These are phyloP conservation scores for Lipotes vexillifer DNA, from an alignment of 2,113 vertebrate species.

Conservation along the genomic window DNA sequence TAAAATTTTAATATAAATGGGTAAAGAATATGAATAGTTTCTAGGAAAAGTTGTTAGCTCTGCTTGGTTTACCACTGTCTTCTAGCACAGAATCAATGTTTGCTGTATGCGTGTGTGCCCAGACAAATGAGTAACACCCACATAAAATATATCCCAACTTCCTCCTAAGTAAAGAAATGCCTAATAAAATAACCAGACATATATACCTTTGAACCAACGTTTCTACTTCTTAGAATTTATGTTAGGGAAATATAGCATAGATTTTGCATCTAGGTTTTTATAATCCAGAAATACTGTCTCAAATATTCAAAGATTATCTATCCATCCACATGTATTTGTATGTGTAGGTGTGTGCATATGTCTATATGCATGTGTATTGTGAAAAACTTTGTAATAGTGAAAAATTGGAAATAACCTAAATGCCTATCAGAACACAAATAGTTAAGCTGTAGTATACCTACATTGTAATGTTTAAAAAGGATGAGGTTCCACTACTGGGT, in stretches of 20 bases:
- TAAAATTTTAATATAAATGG: not conserved
- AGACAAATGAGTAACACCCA: not conserved
- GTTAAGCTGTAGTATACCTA: not conserved
- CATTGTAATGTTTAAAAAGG: not conserved
- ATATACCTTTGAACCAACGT: not conserved
- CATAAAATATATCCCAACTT: not conserved
- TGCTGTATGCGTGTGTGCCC: accelerated
- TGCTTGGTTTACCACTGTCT: not conserved
- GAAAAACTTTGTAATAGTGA: not conserved
- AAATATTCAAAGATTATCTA: not conserved
- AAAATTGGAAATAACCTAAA: not conserved
- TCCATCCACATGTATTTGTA: not conserved
- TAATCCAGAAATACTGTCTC: not conserved
- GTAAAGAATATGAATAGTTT: not conserved
- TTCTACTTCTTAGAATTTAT: not conserved
- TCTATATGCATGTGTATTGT: not conserved
- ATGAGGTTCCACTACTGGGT: not conserved
- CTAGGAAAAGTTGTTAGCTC: not conserved
- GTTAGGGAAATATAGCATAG: not conserved
- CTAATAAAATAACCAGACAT: not conserved
- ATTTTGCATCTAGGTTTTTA: not conserved
- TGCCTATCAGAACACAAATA: not conserved
- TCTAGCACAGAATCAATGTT: not conserved
- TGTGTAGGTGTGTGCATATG: not conserved
- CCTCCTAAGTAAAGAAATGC: not conserved